Percentiles rank a stretch among this genome's conserved stretches.
These are phyloP conservation scores for Zosterops pallidus DNA, from an alignment of 2,113 vertebrate species.

Conservation along the genomic window DNA sequence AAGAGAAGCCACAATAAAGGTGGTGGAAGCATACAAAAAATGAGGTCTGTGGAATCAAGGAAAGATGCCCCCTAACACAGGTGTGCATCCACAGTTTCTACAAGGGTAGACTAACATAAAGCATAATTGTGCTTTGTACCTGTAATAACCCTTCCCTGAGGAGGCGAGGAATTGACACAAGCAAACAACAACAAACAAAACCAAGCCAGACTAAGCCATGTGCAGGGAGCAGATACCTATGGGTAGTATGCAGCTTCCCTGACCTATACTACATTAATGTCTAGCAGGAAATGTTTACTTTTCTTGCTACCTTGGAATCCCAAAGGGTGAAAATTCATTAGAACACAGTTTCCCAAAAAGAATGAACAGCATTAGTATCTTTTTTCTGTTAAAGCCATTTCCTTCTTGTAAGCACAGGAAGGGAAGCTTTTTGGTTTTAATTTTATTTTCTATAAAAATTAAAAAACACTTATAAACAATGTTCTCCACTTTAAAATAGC, in stretches of 20 bases:
- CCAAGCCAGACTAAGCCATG: not conserved
- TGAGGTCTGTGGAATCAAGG: not conserved
- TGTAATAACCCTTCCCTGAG: not conserved
- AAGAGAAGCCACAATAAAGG: not conserved
- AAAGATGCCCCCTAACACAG: not conserved
- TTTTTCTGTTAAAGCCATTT: not conserved
- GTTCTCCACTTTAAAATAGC: not conserved
- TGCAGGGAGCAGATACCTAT: not conserved
- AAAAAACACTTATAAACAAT: not conserved
- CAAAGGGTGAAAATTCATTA: not conserved
- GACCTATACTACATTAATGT: not conserved
- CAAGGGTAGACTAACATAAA: not conserved
- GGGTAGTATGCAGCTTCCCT: not conserved
- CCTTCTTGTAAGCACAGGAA: not conserved
- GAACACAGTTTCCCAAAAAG: not conserved
- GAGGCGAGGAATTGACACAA: not conserved
- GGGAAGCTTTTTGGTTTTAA: not conserved
- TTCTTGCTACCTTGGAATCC: not conserved
- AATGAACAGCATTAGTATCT: not conserved
- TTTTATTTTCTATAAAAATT: not conserved
- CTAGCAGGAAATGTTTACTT: not conserved
- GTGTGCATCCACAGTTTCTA: not conserved
- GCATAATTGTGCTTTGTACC: not conserved
- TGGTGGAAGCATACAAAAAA: not conserved
- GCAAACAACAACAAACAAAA: not conserved